Evolutionary conservation across 2,888 invertebrate species (phyloP), one percentile per base, ranked within the genome.

Genomic region (Thecophora atra): DNA sequence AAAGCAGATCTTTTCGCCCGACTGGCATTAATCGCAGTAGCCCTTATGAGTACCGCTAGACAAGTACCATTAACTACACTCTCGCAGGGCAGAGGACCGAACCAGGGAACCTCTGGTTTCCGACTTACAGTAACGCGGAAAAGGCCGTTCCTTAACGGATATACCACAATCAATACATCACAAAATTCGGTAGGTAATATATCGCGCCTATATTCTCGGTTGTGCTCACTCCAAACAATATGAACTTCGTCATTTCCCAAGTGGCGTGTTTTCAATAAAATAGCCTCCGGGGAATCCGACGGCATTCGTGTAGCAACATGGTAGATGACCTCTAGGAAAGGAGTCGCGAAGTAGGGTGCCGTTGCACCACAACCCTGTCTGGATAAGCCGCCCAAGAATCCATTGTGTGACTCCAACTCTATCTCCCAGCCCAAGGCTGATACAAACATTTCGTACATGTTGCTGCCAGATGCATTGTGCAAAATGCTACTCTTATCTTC

Each of bases 111-210:
- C 85, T 95, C 95, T 0, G 93, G 91, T 83, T 96, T 96, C 79
- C 95, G 90, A 77, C 94, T 91, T 73, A 98, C 93, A 74, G 97
- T 96, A 79, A 97, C 93, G 73, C 98, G 90, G 85, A 94, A 94
- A 73, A 98, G 88, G 69, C 94, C 93, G 82, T 94, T 94, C 68
- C 92, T 90, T 80, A 98, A 88, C 3, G 99, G 98, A 88, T 99
- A 99, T 81, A 99, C 94, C 62, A 94, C 95, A 82, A 99, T 96
- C 74, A 99, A 91, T 76, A 99, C 96, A 89, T 99, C 99, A 86
- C 98, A 99, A 89, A 99, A 99, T 88, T 99, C 98, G 15, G 99
- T 99, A 70, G 99, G 98, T 83, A 99, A 93, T 80, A 98, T 98
- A 83, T 97, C 97, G 72, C 98, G 91, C 73, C 97, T 91, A 89